These are phyloP conservation scores for Tricholaema leucomelas DNA, from an alignment of 2,113 vertebrate genomes.

Conservation along the genomic window DNA sequence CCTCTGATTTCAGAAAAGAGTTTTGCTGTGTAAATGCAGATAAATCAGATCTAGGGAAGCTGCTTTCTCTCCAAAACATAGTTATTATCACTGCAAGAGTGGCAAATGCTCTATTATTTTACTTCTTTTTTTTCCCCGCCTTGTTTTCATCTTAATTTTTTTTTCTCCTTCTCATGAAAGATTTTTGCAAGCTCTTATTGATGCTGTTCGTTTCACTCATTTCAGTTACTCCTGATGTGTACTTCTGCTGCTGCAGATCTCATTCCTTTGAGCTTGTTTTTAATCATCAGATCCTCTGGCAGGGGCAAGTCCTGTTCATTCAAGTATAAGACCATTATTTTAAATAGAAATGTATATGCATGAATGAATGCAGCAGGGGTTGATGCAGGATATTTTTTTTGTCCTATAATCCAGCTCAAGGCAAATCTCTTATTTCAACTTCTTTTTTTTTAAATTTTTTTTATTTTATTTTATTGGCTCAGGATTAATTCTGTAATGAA, in stretches of 20 bases:
- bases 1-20: conserved; percentile 36
- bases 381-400: background rate
- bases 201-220: background rate
- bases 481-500: background rate
- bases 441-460: background rate
- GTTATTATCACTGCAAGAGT: background rate
- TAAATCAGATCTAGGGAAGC: background rate
- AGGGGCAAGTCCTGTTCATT: background rate
- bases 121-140: background rate
- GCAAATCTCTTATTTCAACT: background rate
- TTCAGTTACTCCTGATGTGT: background rate
- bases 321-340: background rate
- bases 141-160: background rate
- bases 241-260: background rate
- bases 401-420: background rate
- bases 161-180: background rate
- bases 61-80: conserved; percentile 4
- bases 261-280: background rate
- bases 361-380: background rate
- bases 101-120: background rate
- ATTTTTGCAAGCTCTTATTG: background rate
- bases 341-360: background rate
- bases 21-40: conserved; percentile 26
- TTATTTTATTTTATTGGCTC: background rate
- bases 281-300: background rate